Percentiles rank a stretch among this genome's conserved stretches.
Evolutionary conservation across 2,797 vertebrate species (phyloP).

Genomic region (Vultur gryphus): DNA sequence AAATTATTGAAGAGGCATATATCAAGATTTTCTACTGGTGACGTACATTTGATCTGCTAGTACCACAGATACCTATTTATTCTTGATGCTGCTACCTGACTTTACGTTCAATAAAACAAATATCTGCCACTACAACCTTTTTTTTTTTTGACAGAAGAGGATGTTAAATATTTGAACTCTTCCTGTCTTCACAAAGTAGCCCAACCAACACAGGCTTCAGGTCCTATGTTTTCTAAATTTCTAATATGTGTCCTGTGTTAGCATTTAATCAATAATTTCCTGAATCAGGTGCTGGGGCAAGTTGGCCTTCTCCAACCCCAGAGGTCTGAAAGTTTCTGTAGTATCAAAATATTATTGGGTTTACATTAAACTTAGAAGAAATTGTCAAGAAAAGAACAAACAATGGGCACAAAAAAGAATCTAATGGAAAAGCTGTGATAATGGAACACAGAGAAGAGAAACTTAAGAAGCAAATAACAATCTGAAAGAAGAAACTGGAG

Average conservation of each 20-base stretch:
- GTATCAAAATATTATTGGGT: neutral
- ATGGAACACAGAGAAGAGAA: neutral
- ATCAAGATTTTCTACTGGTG: slow-evolving; percentile 7
- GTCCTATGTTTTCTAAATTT: neutral
- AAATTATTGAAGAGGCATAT: slow-evolving; percentile 18
- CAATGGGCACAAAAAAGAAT: neutral
- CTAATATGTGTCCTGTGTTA: neutral
- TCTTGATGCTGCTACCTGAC: neutral
- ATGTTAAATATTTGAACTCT: neutral
- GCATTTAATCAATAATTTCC: neutral
- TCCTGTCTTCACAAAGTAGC: neutral
- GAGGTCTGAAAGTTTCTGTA: neutral
- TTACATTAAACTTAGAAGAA: neutral
- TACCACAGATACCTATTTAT: neutral
- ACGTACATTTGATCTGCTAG: neutral
- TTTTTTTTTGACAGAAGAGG: neutral
- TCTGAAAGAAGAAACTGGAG: neutral
- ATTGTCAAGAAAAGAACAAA: neutral
- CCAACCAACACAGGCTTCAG: neutral
- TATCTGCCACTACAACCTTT: neutral
- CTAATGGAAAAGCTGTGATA: neutral
- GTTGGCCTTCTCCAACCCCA: neutral
- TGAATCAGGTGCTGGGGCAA: neutral
- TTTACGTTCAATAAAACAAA: slow-evolving; percentile 8
- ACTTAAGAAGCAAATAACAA: neutral